phyloP scores from a whole-genome alignment of 2,888 invertebrate genomes.

The Protonemura montana region DNA sequence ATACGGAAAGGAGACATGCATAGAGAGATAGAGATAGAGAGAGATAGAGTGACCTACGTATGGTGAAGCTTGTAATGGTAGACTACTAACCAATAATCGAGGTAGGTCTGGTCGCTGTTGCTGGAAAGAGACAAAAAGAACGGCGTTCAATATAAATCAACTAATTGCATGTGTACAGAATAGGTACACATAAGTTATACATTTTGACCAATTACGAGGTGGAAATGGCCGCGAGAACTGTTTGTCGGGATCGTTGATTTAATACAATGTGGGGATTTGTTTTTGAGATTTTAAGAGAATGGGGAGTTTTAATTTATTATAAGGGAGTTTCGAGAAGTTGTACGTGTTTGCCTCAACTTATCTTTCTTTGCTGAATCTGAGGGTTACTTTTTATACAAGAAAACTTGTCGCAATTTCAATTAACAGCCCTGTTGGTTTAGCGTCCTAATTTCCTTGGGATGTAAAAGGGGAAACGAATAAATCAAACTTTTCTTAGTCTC shows the following conservation, averaged over 20 bases:
- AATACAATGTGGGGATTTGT: neutral
- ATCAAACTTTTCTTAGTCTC: conserved; percentile 41
- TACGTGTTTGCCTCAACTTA: neutral
- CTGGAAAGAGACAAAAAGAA: conserved; percentile 63
- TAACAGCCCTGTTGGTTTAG: conserved; percentile 41
- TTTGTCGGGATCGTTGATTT: neutral
- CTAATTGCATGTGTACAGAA: conserved; percentile 16
- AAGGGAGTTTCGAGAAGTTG: conserved; percentile 4
- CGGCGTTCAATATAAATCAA: conserved; percentile 29
- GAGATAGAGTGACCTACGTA: neutral
- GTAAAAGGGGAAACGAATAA: conserved; percentile 29
- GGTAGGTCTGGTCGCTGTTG: conserved; percentile 87
- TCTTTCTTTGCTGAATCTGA: neutral
- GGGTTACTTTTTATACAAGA: conserved; percentile 37
- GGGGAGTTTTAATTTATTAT: neutral
- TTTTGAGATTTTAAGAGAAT: neutral
- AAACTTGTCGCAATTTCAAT: conserved; percentile 45
- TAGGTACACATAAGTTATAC: neutral
- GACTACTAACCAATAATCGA: conserved; percentile 63
- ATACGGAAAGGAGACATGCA: neutral
- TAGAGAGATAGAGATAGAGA: neutral
- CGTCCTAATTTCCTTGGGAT: conserved; percentile 35
- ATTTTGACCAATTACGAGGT: neutral
- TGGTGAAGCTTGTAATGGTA: conserved; percentile 32
- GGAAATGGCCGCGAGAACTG: neutral